Percentiles rank a stretch among this genome's conserved stretches.
phyloP scores from a whole-genome alignment of 2,797 vertebrate genomes.

The Falco peregrinus region DNA sequence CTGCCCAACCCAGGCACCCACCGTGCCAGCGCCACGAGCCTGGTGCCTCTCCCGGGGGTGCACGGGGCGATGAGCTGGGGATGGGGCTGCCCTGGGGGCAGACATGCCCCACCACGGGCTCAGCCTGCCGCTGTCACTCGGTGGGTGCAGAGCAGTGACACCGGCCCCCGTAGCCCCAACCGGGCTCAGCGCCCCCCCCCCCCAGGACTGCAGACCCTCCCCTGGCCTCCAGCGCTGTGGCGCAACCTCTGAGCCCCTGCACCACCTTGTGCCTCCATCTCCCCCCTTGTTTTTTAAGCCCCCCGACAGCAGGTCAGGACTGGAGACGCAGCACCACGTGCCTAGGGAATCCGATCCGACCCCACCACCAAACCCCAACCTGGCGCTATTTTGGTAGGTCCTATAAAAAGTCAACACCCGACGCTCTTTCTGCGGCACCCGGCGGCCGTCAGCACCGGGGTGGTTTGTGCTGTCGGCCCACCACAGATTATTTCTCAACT shows the following conservation, averaged over 20 bases:
- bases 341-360: background rate
- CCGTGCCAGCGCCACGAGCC: background rate
- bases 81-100: background rate
- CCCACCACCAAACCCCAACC: background rate
- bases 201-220: background rate
- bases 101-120: background rate
- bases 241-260: rapidly evolving
- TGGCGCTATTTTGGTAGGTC: background rate
- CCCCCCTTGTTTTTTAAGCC: background rate
- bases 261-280: rapidly evolving
- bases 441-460: rapidly evolving
- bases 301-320: background rate
- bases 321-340: rapidly evolving
- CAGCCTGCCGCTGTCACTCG: rapidly evolving
- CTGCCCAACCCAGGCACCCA: background rate
- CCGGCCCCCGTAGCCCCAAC: rapidly evolving
- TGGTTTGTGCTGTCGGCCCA: rapidly evolving
- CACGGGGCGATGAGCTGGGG: background rate
- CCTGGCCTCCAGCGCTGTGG: rapidly evolving
- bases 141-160: background rate
- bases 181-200: background rate
- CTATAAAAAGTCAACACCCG: background rate
- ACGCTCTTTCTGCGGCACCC: background rate
- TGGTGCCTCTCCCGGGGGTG: background rate
- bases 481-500: too few relatives aligned